Evolutionary conservation across 2,113 vertebrate genomes (phyloP).

Genomic region (Lasiurus cinereus): DNA sequence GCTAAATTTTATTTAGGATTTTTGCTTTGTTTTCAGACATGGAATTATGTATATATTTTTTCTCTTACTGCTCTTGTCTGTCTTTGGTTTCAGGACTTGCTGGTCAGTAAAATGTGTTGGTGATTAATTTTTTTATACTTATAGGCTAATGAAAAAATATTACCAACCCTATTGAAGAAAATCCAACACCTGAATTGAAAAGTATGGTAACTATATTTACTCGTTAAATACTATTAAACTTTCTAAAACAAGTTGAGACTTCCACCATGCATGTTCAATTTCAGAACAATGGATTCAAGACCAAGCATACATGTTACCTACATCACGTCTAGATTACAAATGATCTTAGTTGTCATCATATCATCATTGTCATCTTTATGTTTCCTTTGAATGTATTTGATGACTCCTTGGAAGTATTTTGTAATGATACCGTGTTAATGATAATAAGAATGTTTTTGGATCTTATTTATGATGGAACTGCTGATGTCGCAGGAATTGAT

Average conservation of each 20-base stretch:
- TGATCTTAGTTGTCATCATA: conserved; percentile 92
- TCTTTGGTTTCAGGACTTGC: conserved; percentile 29
- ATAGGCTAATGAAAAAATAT: conserved; percentile 55
- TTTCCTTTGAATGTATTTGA: conserved; percentile 93
- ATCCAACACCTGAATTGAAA: conserved; percentile 63
- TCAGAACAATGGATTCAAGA: conserved; percentile 32
- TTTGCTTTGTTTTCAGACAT: conserved; percentile 29
- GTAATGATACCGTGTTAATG: conserved; percentile 91
- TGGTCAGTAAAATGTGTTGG: background rate
- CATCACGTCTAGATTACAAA: conserved; percentile 31
- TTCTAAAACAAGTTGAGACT: conserved; percentile 67
- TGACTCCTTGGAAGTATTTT: conserved; percentile 87
- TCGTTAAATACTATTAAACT: conserved; percentile 50
- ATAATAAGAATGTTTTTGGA: conserved; percentile 97
- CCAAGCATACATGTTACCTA: background rate
- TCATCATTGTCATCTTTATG: conserved; percentile 92
- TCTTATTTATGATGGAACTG: conserved; percentile 93
- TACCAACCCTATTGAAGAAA: conserved; percentile 58
- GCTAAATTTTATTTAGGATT: conserved; percentile 55
- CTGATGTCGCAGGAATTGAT: conserved; percentile 89
- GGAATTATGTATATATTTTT: background rate
- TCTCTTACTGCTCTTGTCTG: background rate
- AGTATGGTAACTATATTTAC: conserved; percentile 22
- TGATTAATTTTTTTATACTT: conserved; percentile 50
- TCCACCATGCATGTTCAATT: conserved; percentile 44